Conservation (phyloP, 2,888 invertebrate species). For the Chymomyza procnemis region DNA sequence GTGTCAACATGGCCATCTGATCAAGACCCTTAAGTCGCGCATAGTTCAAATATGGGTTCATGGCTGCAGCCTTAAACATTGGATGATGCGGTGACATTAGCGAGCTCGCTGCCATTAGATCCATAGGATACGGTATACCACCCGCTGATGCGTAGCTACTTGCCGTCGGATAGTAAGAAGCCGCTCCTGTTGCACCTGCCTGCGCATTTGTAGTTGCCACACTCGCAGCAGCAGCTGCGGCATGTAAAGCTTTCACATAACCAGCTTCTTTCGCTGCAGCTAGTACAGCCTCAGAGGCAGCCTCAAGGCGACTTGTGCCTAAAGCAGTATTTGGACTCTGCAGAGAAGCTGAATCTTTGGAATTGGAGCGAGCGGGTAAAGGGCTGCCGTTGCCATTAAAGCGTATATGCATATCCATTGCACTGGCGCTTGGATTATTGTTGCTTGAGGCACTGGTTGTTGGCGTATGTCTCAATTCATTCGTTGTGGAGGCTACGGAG, state of each 20-base stretch:
- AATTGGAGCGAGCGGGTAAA: slow-evolving; percentile 69
- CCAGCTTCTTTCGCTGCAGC: slow-evolving; percentile 77
- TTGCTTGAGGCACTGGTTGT: slow-evolving; percentile 44
- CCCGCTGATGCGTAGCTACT: slow-evolving; percentile 47
- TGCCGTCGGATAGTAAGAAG: slow-evolving; percentile 79
- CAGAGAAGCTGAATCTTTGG: slow-evolving; percentile 73
- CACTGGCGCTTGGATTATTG: slow-evolving; percentile 30
- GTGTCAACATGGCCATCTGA: slow-evolving; percentile 81
- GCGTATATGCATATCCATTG: slow-evolving; percentile 15
- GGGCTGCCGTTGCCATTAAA: slow-evolving; percentile 66
- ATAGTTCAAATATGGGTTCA: slow-evolving; percentile 91
- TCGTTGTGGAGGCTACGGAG: slow-evolving; percentile 33
- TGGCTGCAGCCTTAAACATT: slow-evolving; percentile 84
- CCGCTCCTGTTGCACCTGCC: slow-evolving; percentile 29
- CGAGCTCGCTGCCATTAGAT: slow-evolving; percentile 86
- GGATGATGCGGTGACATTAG: slow-evolving; percentile 88
- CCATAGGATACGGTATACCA: slow-evolving; percentile 85
- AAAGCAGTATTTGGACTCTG: slow-evolving; percentile 58
- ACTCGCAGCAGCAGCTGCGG: slow-evolving; percentile 65
- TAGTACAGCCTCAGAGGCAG: slow-evolving; percentile 59
- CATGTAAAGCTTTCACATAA: slow-evolving; percentile 77
- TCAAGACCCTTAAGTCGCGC: slow-evolving; percentile 86
- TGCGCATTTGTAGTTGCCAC: slow-evolving; percentile 25
- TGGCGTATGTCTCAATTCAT: slow-evolving; percentile 61
- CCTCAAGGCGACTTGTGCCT: slow-evolving; percentile 57